A percentile compares a stretch with the other conserved stretches of the same genome.
Evolutionary conservation across 2,888 invertebrate species (phyloP).

Genomic region (Hydrotaea diabolus): DNA sequence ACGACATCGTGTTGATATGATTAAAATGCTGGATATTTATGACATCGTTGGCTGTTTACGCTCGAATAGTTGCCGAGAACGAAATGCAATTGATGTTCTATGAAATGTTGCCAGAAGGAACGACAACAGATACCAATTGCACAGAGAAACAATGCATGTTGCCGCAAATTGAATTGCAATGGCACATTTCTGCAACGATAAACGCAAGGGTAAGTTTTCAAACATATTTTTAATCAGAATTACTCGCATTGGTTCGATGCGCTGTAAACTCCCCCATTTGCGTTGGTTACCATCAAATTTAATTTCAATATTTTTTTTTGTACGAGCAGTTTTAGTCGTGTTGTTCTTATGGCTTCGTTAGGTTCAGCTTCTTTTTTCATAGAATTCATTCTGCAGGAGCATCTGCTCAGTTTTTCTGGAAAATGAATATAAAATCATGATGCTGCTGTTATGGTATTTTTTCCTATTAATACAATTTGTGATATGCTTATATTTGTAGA

Average conservation of each 20-base stretch:
- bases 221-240: too few relatives aligned
- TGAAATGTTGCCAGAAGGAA: background rate
- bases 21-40: background rate
- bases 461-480: background rate
- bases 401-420: too few relatives aligned
- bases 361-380: background rate
- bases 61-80: background rate
- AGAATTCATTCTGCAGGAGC: too few relatives aligned
- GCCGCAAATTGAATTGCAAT: background rate
- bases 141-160: background rate
- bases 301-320: background rate
- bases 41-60: background rate
- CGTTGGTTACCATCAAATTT: background rate
- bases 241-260: too few relatives aligned
- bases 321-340: background rate
- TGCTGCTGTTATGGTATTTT: background rate
- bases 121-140: background rate
- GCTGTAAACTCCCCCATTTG: too few relatives aligned
- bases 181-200: background rate
- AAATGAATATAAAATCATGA: background rate
- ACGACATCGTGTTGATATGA: background rate
- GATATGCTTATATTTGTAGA: too few relatives aligned
- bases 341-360: background rate
- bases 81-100: background rate
- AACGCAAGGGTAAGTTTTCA: too few relatives aligned